phyloP scores from a whole-genome alignment of 2,888 invertebrate species.

The Drosophila pegasa region DNA sequence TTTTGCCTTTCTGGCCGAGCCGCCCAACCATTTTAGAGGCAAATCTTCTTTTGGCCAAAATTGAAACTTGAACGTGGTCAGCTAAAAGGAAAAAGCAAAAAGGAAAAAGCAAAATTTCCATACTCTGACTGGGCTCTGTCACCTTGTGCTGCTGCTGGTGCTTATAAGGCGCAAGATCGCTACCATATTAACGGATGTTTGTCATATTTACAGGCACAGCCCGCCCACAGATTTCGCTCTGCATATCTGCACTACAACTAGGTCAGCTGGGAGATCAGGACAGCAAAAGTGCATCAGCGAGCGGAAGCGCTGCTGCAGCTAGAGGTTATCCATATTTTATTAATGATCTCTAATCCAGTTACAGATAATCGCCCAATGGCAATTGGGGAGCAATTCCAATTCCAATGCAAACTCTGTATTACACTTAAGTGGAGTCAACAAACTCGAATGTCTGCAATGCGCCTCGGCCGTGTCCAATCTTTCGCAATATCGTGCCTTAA shows the following conservation, averaged over 20 bases:
- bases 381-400: constrained; percentile 41
- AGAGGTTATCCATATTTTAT: constrained; percentile 39
- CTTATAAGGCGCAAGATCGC: constrained; percentile 59
- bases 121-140: constrained; percentile 29
- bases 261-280: constrained; percentile 51
- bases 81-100: constrained; percentile 39
- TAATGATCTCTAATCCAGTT: constrained; percentile 48
- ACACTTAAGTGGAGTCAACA: constrained; percentile 24
- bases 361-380: constrained; percentile 26
- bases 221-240: constrained; percentile 44
- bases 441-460: constrained; percentile 38
- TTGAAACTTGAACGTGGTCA: constrained; percentile 34
- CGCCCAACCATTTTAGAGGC: constrained; percentile 42
- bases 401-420: constrained; percentile 41
- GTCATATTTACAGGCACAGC: constrained; percentile 53
- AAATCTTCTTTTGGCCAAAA: constrained; percentile 40
- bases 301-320: constrained; percentile 38
- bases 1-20: constrained; percentile 48
- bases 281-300: constrained; percentile 38
- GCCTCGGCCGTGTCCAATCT: constrained; percentile 61
- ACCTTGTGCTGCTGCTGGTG: constrained; percentile 22
- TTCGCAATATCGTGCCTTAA: constrained; percentile 5
- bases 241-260: constrained; percentile 39
- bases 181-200: constrained; percentile 53
- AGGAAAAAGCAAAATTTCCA: constrained; percentile 51